phyloP scores from a whole-genome alignment of 1,140 invertebrate genomes.

The Eueides isabella region DNA sequence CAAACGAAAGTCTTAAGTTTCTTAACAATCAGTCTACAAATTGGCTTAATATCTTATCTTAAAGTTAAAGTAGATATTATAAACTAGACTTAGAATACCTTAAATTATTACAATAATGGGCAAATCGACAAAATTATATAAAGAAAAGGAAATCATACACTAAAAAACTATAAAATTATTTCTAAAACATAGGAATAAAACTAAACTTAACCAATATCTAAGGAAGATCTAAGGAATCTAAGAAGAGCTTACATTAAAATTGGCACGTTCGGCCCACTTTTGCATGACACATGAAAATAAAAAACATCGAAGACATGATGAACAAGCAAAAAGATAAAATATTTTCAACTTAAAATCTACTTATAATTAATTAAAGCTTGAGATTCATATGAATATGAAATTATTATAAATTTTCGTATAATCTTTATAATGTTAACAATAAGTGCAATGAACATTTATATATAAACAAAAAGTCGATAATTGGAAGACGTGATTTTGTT shows the following conservation, averaged over 20 bases:
- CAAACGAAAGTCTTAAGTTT: conserved; percentile 78
- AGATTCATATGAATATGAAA: conserved; percentile 47
- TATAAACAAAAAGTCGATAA: neutral
- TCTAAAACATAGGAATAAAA: conserved; percentile 15
- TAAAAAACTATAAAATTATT: neutral
- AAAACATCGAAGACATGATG: conserved; percentile 36
- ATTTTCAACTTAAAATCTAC: conserved; percentile 15
- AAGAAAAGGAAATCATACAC: neutral
- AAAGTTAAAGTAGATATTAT: neutral
- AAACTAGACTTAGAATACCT: conserved; percentile 25
- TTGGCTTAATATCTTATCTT: conserved; percentile 47
- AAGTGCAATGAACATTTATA: conserved; percentile 12
- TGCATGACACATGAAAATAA: conserved; percentile 43
- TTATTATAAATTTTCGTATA: neutral
- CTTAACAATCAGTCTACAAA: conserved; percentile 71
- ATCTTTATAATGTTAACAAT: neutral
- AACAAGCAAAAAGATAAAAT: conserved; percentile 29
- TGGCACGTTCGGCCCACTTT: conserved; percentile 75
- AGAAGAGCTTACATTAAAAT: conserved; percentile 58
- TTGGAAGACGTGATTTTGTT: conserved; percentile 13
- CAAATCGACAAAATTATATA: conserved; percentile 41
- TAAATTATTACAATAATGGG: conserved; percentile 17
- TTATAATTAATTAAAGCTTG: conserved; percentile 61
- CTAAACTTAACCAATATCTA: conserved; percentile 19
- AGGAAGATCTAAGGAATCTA: conserved; percentile 15